Conservation (phyloP, 2,113 vertebrate genomes). For the Girardinichthys multiradiatus region DNA sequence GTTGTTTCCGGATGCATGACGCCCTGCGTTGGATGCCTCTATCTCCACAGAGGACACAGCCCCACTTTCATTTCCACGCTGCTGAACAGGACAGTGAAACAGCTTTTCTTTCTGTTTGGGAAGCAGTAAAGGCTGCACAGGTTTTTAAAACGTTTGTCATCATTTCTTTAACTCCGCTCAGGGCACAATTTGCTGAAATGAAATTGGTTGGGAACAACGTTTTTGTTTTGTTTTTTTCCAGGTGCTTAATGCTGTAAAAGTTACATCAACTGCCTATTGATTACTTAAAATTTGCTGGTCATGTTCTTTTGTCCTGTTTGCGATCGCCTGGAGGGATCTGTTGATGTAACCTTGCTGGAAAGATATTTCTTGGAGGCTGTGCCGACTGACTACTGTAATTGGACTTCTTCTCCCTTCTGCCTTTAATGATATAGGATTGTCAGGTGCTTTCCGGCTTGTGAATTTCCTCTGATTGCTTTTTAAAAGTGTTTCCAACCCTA, state of each 20-base stretch:
- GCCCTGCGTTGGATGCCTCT: conserved; percentile 28
- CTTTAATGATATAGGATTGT: neutral
- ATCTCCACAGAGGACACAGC: conserved; percentile 55
- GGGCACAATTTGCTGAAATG: neutral
- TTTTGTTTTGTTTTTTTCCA: too few species aligned
- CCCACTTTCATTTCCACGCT: conserved; percentile 45
- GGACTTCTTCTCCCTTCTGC: neutral
- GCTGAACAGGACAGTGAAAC: conserved; percentile 66
- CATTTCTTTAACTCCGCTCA: neutral
- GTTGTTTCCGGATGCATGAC: conserved; percentile 4
- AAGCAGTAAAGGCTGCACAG: conserved; percentile 29
- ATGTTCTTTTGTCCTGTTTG: neutral
- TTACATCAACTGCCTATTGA: neutral
- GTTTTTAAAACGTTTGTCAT: conserved; percentile 14
- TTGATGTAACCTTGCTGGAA: neutral
- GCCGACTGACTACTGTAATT: neutral
- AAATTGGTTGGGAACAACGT: neutral
- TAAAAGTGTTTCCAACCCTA: neutral
- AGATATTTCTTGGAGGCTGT: neutral
- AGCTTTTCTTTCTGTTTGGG: neutral
- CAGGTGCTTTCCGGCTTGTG: neutral
- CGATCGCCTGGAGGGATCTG: too few species aligned
- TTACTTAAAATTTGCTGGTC: neutral
- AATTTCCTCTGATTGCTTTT: neutral
- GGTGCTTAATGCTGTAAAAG: neutral